These are phyloP conservation scores for Akabosia matsudoensis DNA, from an alignment of 1,140 invertebrate genomes.

Conservation along the genomic window DNA sequence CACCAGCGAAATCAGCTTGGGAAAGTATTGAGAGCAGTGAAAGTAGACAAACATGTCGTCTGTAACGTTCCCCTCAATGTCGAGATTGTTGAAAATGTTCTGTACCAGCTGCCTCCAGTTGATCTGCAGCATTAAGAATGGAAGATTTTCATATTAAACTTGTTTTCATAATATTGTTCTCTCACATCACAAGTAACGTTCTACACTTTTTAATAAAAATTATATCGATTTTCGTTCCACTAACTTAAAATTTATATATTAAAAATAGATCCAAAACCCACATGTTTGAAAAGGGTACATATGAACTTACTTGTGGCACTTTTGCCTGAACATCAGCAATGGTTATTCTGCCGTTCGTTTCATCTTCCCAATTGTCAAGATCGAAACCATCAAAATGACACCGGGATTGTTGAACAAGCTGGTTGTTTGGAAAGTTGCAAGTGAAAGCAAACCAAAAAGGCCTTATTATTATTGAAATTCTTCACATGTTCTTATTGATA, in stretches of 20 bases:
- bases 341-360: slow-evolving; percentile 55
- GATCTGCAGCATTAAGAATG: slow-evolving; percentile 48
- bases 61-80: slow-evolving; percentile 47
- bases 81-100: slow-evolving; percentile 49
- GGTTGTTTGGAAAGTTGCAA: background rate
- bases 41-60: slow-evolving; percentile 53
- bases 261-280: background rate
- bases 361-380: slow-evolving; percentile 51
- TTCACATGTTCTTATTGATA: too few species aligned
- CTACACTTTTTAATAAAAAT: too few species aligned
- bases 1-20: slow-evolving; percentile 53
- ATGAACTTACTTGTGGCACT: slow-evolving; percentile 51
- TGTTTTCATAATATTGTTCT: too few species aligned
- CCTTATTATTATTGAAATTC: too few species aligned
- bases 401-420: slow-evolving; percentile 47
- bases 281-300: background rate
- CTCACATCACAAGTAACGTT: too few species aligned
- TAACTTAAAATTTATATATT: too few species aligned
- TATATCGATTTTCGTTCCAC: background rate
- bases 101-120: slow-evolving; percentile 54
- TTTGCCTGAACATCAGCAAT: slow-evolving; percentile 52
- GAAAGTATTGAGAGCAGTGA: slow-evolving; percentile 56
- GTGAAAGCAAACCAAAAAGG: slow-evolving; percentile 10
- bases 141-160: too few species aligned
- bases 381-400: slow-evolving; percentile 50